Percentiles rank a stretch among this genome's conserved stretches.
phyloP scores from a whole-genome alignment of 1,140 invertebrate genomes.

The Drosophila santomea region DNA sequence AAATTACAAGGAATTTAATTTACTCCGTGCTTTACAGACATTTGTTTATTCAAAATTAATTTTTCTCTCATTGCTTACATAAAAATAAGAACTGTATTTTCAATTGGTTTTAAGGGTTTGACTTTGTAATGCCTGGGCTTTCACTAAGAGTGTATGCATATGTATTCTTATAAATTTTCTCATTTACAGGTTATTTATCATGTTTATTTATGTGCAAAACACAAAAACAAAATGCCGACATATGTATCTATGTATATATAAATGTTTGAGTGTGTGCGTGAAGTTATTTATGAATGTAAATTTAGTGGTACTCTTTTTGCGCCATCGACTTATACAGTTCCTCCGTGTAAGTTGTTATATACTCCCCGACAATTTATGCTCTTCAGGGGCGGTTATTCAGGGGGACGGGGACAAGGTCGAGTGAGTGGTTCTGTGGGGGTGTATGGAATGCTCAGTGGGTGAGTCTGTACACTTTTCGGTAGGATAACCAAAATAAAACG shows the following conservation, averaged over 20 bases:
- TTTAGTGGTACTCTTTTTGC: constrained; percentile 32
- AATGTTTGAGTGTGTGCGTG: constrained; percentile 37
- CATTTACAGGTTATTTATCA: constrained; percentile 59
- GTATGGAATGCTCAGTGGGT: constrained; percentile 34
- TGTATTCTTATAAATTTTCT: constrained; percentile 36
- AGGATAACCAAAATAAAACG: constrained; percentile 38
- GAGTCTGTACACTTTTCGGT: constrained; percentile 40
- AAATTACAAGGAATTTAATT: constrained; percentile 59
- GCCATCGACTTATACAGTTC: constrained; percentile 30
- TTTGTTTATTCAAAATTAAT: constrained; percentile 15
- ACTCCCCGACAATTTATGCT: constrained; percentile 42
- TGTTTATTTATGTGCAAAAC: constrained; percentile 71
- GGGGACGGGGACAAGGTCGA: constrained; percentile 40
- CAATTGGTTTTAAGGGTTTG: constrained; percentile 45
- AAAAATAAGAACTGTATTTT: constrained; percentile 20
- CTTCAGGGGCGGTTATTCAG: constrained; percentile 13
- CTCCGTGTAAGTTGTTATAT: constrained; percentile 37
- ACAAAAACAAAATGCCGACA: constrained; percentile 75
- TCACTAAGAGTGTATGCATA: constrained; percentile 41
- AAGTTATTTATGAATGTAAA: constrained; percentile 74
- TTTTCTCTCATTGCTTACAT: constrained; percentile 20
- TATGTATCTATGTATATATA: constrained; percentile 54
- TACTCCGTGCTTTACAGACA: constrained; percentile 37
- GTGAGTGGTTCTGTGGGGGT: constrained; percentile 16
- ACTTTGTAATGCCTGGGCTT: constrained; percentile 17